Conservation (phyloP, 2,888 invertebrate species). For the Conomelus anceps region DNA sequence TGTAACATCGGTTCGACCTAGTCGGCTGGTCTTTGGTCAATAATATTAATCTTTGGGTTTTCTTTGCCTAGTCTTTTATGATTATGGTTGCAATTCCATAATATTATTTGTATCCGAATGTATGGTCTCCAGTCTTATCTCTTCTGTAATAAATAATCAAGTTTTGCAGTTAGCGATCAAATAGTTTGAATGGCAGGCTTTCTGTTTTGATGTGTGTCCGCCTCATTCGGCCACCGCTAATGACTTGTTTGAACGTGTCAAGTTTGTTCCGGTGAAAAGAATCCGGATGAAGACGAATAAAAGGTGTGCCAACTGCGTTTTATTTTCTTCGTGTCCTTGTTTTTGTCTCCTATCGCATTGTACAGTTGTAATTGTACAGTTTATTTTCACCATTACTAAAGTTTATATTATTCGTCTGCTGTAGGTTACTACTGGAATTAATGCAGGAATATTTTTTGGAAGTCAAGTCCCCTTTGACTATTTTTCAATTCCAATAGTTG, state of each 20-base stretch:
- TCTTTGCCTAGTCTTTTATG: too few species aligned
- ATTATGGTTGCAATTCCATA: too few species aligned
- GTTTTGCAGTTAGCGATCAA: too few species aligned
- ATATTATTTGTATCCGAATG: too few species aligned
- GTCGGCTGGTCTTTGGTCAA: neutral
- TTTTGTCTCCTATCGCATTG: neutral
- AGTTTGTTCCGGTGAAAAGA: neutral
- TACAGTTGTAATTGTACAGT: neutral
- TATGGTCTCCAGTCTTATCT: too few species aligned
- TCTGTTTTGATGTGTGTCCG: neutral
- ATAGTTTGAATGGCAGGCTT: neutral
- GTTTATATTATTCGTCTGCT: neutral
- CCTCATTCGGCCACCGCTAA: neutral
- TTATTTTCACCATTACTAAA: neutral
- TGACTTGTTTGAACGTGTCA: neutral
- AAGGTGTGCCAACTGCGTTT: neutral
- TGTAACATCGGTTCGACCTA: neutral
- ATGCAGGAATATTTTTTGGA: too few species aligned
- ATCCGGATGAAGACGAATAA: neutral
- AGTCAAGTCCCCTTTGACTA: too few species aligned
- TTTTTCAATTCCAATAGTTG: too few species aligned
- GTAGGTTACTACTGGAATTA: neutral
- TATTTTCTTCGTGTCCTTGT: neutral
- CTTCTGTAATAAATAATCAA: too few species aligned
- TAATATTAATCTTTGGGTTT: too few species aligned